Evolutionary conservation across 35 echinoderm and acorn worm genomes (phyloP).

Genomic region (Heliocidaris erythrogramma): DNA sequence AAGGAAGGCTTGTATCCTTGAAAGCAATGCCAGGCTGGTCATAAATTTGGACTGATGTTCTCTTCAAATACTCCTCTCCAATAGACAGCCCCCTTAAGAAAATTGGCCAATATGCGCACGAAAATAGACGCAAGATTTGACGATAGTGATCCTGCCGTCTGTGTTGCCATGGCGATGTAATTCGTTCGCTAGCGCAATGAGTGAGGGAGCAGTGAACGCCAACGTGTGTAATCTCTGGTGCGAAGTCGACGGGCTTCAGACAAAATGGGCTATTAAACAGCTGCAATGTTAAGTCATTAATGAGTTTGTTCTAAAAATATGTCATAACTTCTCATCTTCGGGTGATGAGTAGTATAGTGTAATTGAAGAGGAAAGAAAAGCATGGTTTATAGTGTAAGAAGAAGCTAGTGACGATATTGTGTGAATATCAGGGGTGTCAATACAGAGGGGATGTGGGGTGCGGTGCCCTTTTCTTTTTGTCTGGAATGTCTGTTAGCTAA

Average conservation of each 20-base stretch:
- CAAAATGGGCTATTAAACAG: constrained; percentile 9
- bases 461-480: too few species aligned
- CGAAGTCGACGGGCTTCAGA: neutral
- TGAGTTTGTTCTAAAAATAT: constrained; percentile 13
- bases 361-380: neutral
- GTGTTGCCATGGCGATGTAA: constrained; percentile 19
- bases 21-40: neutral
- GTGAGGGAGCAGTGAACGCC: neutral
- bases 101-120: neutral
- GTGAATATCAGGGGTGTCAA: too few species aligned
- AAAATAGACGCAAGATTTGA: constrained; percentile 14
- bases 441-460: too few species aligned
- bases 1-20: neutral
- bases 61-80: neutral
- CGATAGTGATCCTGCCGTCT: constrained; percentile 9
- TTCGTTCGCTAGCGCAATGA: neutral
- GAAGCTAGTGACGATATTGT: too few species aligned
- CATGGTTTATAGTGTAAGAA: neutral
- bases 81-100: neutral
- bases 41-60: neutral
- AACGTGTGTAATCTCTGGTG: neutral
- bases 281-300: neutral
- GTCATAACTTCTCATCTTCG: neutral
- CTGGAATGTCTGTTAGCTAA: too few species aligned
- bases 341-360: neutral